Evolutionary conservation across 1,140 invertebrate species (phyloP).

Genomic region (Drosophila biarmipes): DNA sequence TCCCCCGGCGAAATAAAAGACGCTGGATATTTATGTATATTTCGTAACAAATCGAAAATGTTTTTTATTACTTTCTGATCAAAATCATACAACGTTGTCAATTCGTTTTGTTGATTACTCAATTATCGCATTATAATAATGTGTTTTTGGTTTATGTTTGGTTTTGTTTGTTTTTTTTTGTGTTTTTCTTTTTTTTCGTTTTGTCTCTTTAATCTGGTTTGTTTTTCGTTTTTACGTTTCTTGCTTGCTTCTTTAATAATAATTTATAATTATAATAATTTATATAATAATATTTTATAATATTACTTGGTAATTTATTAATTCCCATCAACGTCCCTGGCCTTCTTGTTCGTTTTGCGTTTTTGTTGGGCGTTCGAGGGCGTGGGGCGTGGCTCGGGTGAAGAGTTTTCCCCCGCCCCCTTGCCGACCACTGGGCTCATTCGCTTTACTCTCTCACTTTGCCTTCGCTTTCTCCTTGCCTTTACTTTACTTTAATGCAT

Average conservation of each 20-base stretch:
- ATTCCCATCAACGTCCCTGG: constrained; percentile 60
- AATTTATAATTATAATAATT: constrained; percentile 82
- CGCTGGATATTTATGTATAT: constrained; percentile 74
- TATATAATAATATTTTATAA: constrained; percentile 83
- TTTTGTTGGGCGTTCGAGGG: neutral
- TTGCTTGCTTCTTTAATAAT: constrained; percentile 69
- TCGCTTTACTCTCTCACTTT: constrained; percentile 26
- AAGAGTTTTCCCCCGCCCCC: neutral
- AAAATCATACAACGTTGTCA: constrained; percentile 84
- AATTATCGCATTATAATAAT: constrained; percentile 76
- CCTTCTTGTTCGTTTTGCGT: constrained; percentile 4
- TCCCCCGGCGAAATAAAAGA: constrained; percentile 21
- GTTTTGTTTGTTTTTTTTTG: constrained; percentile 50
- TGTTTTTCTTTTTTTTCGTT: constrained; percentile 46
- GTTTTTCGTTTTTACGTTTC: constrained; percentile 60
- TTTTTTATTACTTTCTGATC: constrained; percentile 84
- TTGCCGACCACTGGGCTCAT: constrained; percentile 1
- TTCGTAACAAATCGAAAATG: constrained; percentile 85
- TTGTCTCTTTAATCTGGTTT: constrained; percentile 51
- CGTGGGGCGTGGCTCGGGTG: constrained; percentile 2
- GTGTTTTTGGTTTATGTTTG: constrained; percentile 57
- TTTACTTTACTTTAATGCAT: constrained; percentile 66
- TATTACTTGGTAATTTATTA: constrained; percentile 83
- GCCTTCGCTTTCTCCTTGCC: constrained; percentile 26
- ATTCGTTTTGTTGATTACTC: constrained; percentile 78